A percentile compares a stretch with the other conserved stretches of the same genome.
phyloP scores from a whole-genome alignment of 2,797 vertebrate genomes.

The Danio aesculapii region DNA sequence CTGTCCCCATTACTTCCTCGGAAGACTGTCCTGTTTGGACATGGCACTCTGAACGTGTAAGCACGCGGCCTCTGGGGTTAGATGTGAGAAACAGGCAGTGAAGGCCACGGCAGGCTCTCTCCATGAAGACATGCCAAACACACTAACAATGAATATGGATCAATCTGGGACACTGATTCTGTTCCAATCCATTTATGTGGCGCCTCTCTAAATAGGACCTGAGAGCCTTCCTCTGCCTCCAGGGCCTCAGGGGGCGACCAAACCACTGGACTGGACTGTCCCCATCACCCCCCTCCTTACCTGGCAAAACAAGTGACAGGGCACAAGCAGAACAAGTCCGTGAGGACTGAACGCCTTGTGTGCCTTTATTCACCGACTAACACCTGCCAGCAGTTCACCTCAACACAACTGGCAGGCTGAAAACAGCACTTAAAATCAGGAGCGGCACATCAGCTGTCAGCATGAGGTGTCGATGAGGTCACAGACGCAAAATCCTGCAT shows the following conservation, averaged over 20 bases:
- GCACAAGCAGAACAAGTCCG: conserved; percentile 42
- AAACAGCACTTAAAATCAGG: conserved; percentile 19
- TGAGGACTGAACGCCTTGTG: conserved; percentile 4
- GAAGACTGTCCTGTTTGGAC: conserved; percentile 37
- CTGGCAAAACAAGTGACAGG: conserved; percentile 55
- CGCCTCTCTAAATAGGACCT: conserved; percentile 54
- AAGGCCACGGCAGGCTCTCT: conserved; percentile 6
- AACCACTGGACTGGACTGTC: conserved; percentile 7
- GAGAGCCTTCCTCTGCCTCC: conserved; percentile 53
- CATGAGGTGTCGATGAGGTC: conserved; percentile 18
- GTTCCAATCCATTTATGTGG: conserved; percentile 57
- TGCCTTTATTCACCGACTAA: conserved; percentile 50
- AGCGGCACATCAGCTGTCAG: conserved; percentile 19
- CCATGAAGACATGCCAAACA: conserved; percentile 20
- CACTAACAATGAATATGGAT: conserved; percentile 64
- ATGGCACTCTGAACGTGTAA: conserved; percentile 33
- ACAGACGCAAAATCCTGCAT: neutral
- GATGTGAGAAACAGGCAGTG: conserved; percentile 9
- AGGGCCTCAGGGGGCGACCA: conserved; percentile 42
- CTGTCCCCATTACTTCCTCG: conserved; percentile 19
- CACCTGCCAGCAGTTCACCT: conserved; percentile 29
- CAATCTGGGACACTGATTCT: conserved; percentile 49
- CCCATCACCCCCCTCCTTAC: conserved; percentile 42
- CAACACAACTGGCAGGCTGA: conserved; percentile 3
- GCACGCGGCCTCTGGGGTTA: conserved; percentile 21